Conservation (phyloP, 2,888 invertebrate genomes). For the Lamproptera curius region DNA sequence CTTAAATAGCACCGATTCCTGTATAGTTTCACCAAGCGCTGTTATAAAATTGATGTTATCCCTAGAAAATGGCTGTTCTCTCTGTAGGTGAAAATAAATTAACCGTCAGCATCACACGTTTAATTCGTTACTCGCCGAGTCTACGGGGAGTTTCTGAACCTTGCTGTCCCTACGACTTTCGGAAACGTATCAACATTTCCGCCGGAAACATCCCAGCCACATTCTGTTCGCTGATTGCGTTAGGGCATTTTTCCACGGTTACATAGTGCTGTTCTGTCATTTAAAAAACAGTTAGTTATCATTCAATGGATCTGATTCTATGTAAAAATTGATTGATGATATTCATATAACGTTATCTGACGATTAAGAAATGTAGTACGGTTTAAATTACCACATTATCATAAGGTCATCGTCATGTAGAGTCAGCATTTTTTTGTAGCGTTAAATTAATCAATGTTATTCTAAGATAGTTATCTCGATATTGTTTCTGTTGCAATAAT, state of each 20-base stretch:
- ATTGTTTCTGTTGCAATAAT: too few species aligned
- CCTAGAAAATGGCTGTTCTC: conserved; percentile 2
- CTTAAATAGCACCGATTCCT: too few species aligned
- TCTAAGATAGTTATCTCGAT: too few species aligned
- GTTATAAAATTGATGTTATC: background rate
- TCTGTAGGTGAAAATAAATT: conserved; percentile 14
- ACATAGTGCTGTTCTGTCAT: background rate
- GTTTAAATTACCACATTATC: too few species aligned
- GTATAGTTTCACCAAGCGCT: too few species aligned
- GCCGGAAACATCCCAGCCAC: conserved; percentile 26
- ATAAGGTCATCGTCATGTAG: too few species aligned
- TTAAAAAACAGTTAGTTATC: background rate
- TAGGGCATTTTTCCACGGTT: conserved; percentile 14
- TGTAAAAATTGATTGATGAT: too few species aligned
- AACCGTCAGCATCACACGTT: conserved; percentile 6
- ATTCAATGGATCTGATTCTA: background rate
- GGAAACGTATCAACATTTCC: conserved; percentile 30
- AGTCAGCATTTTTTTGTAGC: too few species aligned
- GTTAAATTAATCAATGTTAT: too few species aligned
- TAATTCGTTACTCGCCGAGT: conserved; percentile 8
- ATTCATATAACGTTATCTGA: too few species aligned
- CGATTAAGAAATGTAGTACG: too few species aligned
- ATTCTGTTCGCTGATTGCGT: conserved; percentile 28
- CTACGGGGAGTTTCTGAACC: conserved; percentile 17
- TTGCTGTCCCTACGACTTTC: conserved; percentile 22